Evolutionary conservation across 2,797 vertebrate genomes (phyloP).

Genomic region (Notamacropus eugenii): DNA sequence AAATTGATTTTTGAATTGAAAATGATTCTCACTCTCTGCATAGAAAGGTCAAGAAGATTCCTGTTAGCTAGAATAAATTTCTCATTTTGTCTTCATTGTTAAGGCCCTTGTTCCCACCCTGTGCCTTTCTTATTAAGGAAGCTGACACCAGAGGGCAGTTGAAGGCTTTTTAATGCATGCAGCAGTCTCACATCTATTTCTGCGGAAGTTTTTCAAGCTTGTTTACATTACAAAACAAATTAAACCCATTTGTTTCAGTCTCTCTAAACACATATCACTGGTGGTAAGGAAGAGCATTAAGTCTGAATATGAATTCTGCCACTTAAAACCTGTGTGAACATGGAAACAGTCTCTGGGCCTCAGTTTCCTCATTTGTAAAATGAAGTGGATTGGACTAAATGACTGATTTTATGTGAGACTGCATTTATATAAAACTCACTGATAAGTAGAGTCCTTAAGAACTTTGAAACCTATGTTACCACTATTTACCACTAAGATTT

Average conservation of each 20-base stretch:
- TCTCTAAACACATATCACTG: neutral
- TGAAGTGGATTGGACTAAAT: constrained; percentile 1
- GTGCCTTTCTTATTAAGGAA: constrained; percentile 3
- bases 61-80: neutral
- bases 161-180: neutral
- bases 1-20: no score
- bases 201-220: constrained; percentile 18
- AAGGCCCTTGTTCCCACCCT: neutral
- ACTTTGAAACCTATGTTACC: constrained; percentile 17
- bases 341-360: neutral
- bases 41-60: neutral
- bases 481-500: constrained; percentile 1
- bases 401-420: neutral
- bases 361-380: neutral
- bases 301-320: neutral
- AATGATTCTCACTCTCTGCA: neutral
- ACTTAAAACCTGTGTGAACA: neutral
- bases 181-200: neutral
- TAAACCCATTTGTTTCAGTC: constrained; percentile 32
- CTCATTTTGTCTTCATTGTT: neutral
- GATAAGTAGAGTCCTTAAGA: neutral
- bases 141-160: constrained; percentile 66
- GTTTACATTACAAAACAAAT: constrained; percentile 23
- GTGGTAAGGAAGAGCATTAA: neutral
- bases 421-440: neutral